A percentile compares a stretch with the other conserved stretches of the same genome.
phyloP scores from a whole-genome alignment of 2,797 vertebrate species.

The Cirrhinus molitorella region DNA sequence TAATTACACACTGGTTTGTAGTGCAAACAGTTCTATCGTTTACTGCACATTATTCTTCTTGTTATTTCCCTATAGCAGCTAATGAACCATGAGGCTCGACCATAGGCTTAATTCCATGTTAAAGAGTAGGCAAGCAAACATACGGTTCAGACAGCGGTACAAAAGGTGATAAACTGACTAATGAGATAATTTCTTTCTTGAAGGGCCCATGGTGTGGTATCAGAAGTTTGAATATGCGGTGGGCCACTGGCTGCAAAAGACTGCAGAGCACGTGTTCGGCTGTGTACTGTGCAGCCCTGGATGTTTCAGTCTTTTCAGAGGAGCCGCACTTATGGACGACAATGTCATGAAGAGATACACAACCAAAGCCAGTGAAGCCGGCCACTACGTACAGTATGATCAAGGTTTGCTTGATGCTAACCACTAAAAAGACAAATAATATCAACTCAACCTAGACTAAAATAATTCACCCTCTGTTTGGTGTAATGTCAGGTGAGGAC shows the following conservation, averaged over 20 bases:
- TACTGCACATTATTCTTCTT: too few species aligned
- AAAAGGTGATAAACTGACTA: not conserved
- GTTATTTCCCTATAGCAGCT: too few species aligned
- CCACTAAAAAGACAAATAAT: not conserved
- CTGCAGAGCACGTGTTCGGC: constrained; percentile 78
- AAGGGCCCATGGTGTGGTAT: constrained; percentile 82
- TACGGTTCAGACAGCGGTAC: too few species aligned
- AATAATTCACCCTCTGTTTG: not conserved
- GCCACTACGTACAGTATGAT: constrained; percentile 78
- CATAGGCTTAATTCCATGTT: too few species aligned
- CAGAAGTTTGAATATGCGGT: constrained; percentile 83
- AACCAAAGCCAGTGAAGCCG: constrained; percentile 70
- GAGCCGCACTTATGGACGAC: constrained; percentile 78
- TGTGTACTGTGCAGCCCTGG: constrained; percentile 80
- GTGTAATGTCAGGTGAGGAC: constrained; percentile 75
- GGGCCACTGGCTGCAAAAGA: constrained; percentile 82
- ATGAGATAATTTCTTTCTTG: not conserved
- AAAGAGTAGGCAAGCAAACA: too few species aligned
- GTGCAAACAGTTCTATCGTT: too few species aligned
- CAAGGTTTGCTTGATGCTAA: constrained; percentile 68
- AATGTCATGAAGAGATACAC: constrained; percentile 81
- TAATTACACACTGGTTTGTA: too few species aligned
- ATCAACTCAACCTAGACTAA: not conserved
- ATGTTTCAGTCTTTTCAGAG: constrained; percentile 82
- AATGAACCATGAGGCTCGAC: too few species aligned